phyloP scores from a whole-genome alignment of 2,888 invertebrate genomes.

The Hemithea aestivaria region DNA sequence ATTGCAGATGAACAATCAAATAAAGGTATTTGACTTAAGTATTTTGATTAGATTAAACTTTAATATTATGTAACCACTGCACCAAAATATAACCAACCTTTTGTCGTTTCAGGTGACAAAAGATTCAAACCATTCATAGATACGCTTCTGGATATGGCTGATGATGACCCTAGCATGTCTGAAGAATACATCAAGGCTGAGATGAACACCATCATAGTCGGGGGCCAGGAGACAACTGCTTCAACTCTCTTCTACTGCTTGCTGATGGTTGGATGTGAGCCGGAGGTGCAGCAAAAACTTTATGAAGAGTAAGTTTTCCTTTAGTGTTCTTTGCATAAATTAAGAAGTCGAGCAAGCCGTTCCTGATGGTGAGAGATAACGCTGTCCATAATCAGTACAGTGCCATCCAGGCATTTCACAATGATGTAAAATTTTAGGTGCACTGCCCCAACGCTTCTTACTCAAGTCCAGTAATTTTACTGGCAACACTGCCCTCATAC shows the following conservation, averaged over 20 bases:
- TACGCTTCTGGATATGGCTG: slow-evolving; percentile 67
- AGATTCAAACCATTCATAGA: slow-evolving; percentile 73
- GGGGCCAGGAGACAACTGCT: slow-evolving; percentile 74
- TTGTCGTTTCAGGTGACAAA: slow-evolving; percentile 20
- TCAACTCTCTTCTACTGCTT: slow-evolving; percentile 52
- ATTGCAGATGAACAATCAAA: background rate
- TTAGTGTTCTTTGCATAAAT: too few species aligned
- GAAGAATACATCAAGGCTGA: slow-evolving; percentile 74
- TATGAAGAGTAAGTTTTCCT: slow-evolving; percentile 58
- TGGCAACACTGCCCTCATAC: too few species aligned
- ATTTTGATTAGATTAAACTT: too few species aligned
- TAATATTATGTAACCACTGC: too few species aligned
- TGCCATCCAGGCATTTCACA: too few species aligned
- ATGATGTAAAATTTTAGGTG: too few species aligned
- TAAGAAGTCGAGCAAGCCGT: too few species aligned
- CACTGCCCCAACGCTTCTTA: too few species aligned
- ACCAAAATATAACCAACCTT: slow-evolving; percentile 3
- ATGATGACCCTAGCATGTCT: slow-evolving; percentile 57
- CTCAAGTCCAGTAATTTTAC: too few species aligned
- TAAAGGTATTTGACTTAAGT: too few species aligned
- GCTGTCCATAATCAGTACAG: too few species aligned
- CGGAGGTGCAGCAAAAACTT: slow-evolving; percentile 53
- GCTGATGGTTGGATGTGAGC: slow-evolving; percentile 56
- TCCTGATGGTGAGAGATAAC: too few species aligned
- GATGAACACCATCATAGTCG: slow-evolving; percentile 78